Percentiles rank a stretch among this genome's conserved stretches.
Conservation (phyloP, 2,113 vertebrate genomes). For the Paratilapia polleni region DNA sequence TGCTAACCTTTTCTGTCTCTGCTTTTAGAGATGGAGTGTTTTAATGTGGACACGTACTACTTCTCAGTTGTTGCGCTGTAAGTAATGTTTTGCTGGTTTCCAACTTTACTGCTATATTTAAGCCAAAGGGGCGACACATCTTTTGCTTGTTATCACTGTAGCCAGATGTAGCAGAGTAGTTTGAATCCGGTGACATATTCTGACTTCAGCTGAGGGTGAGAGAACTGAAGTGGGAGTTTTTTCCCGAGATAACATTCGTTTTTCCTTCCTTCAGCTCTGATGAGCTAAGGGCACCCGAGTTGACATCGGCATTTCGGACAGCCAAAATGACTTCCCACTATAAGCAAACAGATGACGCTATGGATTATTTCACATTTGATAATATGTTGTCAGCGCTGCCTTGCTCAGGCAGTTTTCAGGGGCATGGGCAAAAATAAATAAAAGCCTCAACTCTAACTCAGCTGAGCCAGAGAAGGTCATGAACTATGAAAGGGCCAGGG, state of each 20-base stretch:
- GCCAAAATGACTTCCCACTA: constrained; percentile 41
- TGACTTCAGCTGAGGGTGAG: constrained; percentile 20
- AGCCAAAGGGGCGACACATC: background rate
- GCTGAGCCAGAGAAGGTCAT: constrained; percentile 50
- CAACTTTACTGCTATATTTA: background rate
- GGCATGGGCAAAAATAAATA: constrained; percentile 33
- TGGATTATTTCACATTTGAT: constrained; percentile 55
- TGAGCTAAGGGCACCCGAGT: constrained; percentile 31
- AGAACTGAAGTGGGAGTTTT: constrained; percentile 8
- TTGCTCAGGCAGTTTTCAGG: constrained; percentile 34
- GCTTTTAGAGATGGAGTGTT: background rate
- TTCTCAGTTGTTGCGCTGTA: background rate
- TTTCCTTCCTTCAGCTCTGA: constrained; percentile 22
- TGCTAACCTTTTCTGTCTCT: background rate
- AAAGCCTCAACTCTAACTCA: constrained; percentile 25
- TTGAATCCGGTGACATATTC: constrained; percentile 33
- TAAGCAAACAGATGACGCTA: constrained; percentile 27
- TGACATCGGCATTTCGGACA: constrained; percentile 52
- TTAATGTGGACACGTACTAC: background rate
- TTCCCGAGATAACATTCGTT: constrained; percentile 42
- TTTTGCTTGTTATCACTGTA: constrained; percentile 43
- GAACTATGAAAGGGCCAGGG: constrained; percentile 47
- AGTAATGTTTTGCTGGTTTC: constrained; percentile 24
- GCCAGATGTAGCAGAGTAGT: constrained; percentile 45
- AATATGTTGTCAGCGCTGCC: constrained; percentile 41